A percentile compares a stretch with the other conserved stretches of the same genome.
Conservation (phyloP, 2,888 invertebrate species). For the Caenorhabditis panamensis region DNA sequence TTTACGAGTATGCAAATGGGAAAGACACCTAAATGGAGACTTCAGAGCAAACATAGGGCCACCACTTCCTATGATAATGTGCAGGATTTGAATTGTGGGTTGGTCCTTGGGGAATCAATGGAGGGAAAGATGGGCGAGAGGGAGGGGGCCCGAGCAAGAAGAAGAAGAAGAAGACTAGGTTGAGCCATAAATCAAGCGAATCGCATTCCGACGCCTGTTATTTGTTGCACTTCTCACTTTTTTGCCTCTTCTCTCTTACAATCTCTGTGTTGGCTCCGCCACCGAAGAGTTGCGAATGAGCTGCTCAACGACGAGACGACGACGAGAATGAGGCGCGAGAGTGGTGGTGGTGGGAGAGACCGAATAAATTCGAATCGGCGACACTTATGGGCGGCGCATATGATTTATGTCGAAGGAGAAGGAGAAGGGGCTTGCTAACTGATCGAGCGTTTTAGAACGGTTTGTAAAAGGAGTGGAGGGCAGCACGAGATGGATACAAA, state of each 20-base stretch:
- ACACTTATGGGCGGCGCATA: slow-evolving; percentile 40
- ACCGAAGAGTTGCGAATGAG: slow-evolving; percentile 31
- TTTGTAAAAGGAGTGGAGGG: slow-evolving; percentile 40
- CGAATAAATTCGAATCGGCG: slow-evolving; percentile 25
- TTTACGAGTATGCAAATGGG: slow-evolving; percentile 13
- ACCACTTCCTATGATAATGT: not conserved
- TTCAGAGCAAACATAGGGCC: not conserved
- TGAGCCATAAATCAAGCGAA: slow-evolving; percentile 33
- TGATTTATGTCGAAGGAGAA: slow-evolving; percentile 31
- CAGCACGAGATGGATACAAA: slow-evolving; percentile 35
- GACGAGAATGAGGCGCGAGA: slow-evolving; percentile 14
- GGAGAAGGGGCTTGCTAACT: slow-evolving; percentile 16
- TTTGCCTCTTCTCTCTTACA: not conserved
- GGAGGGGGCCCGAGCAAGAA: slow-evolving; percentile 15
- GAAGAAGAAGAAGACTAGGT: slow-evolving; percentile 31
- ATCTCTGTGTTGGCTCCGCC: slow-evolving; percentile 1
- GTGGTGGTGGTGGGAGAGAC: not conserved
- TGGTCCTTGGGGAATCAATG: slow-evolving; percentile 4
- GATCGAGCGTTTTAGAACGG: slow-evolving; percentile 49
- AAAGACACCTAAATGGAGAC: not conserved
- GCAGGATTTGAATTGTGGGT: slow-evolving; percentile 14
- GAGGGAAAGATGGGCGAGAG: slow-evolving; percentile 13
- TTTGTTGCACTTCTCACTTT: slow-evolving; percentile 51
- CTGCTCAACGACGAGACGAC: slow-evolving; percentile 9
- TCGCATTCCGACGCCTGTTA: slow-evolving; percentile 33